Evolutionary conservation across 2,888 invertebrate species (phyloP).

Genomic region (Ptilodon capucinus): DNA sequence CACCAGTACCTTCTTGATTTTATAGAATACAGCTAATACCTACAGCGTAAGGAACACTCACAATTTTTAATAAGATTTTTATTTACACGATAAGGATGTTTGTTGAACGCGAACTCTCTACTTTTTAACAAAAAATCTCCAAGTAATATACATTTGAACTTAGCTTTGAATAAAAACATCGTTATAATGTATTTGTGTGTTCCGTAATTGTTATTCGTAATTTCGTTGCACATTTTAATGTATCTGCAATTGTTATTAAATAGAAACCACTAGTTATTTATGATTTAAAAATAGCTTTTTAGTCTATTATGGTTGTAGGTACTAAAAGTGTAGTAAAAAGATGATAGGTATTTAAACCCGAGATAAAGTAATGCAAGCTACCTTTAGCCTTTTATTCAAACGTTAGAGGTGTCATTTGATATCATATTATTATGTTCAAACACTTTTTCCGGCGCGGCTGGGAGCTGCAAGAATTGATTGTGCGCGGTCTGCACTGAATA

Average conservation of each 20-base stretch:
- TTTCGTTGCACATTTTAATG: too few species aligned
- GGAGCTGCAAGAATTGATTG: conserved; percentile 76
- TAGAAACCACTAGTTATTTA: too few species aligned
- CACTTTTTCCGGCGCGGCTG: conserved; percentile 64
- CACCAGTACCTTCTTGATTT: conserved; percentile 27
- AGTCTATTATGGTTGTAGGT: too few species aligned
- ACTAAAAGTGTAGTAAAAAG: background rate
- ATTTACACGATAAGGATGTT: background rate
- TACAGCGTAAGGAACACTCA: conserved; percentile 33
- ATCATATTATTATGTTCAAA: conserved; percentile 73
- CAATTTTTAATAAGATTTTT: conserved; percentile 43
- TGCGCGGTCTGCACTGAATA: conserved; percentile 74
- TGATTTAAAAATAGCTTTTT: too few species aligned
- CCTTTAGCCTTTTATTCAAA: conserved; percentile 64
- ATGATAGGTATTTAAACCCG: conserved; percentile 21
- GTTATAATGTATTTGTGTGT: too few species aligned
- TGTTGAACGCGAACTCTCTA: too few species aligned
- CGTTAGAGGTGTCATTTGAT: conserved; percentile 60
- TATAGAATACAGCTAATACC: too few species aligned
- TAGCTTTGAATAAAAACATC: too few species aligned
- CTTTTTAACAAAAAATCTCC: too few species aligned
- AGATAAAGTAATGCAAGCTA: conserved; percentile 43
- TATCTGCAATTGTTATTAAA: too few species aligned
- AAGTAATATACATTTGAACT: too few species aligned
- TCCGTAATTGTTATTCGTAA: too few species aligned